Evolutionary conservation across 30 jellyfish, hydroid and myxozoan species (phyloP), one percentile per base, ranked within the genome.

Genomic region (Cassiopea andromeda): DNA sequence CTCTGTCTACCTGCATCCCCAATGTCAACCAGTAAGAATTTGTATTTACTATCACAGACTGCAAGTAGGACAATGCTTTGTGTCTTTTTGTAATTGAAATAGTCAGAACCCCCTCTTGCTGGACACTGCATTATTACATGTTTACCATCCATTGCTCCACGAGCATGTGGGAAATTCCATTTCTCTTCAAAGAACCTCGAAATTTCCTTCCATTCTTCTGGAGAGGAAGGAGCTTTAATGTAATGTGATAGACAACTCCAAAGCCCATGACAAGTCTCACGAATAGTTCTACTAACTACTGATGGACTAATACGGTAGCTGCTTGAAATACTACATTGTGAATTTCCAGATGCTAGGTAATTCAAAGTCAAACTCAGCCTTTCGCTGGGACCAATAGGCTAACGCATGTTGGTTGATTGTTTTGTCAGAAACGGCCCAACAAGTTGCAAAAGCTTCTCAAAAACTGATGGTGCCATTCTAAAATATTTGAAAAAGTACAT

Each of bases 151-250:
- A 85, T 54, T 85, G 93, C 93, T 69, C 80, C 80, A 59, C 72
- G 81, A 18, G 93, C 93, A 73, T 85, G 80, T 47, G 93, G 93
- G 60, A 85, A 85, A 76, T 72, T 80, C 93, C 87, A 73, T 85
- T 85, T 85, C 61, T 77, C 57, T 69, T 75, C 84, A 75, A 85
- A 85, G 80, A 60, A 87, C 50, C 73, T 81, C 73, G 84, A 75
- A n/a, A 71, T 83, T 72, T 48, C 69, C 77, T 66, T 83, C 92
- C 75, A 68, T 69, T 83, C 85, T 69, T 83, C 92, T 16, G 45
- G 67, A 67, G 92, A 69, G 18, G 84, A 48, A 18, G 92, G 84
- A 67, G 73, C 49, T 70, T 73, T 68, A 8, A 83, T 64, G 69
- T 83, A 83, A 60, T 83, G 85, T 75, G 68, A 76, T 72, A 83